Conservation (phyloP, 2,888 invertebrate genomes). For the Cinara cedri region DNA sequence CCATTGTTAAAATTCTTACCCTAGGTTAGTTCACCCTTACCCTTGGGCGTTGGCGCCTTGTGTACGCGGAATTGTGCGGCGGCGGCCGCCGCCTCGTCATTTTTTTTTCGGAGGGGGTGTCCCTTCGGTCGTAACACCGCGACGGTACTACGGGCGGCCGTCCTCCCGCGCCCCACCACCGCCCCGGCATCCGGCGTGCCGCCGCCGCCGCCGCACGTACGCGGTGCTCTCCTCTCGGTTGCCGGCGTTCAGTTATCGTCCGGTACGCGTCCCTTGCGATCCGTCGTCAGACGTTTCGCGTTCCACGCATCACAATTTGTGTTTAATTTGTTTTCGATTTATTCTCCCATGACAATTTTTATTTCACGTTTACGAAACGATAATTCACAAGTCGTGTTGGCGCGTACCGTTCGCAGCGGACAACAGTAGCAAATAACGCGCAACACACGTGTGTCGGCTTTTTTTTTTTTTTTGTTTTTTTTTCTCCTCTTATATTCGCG, state of each 20-base stretch:
- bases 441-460: neutral
- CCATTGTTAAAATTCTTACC: constrained; percentile 57
- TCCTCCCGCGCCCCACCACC: neutral
- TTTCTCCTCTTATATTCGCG: no score
- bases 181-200: neutral
- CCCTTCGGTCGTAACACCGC: constrained; percentile 32
- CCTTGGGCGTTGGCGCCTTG: constrained; percentile 55
- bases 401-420: no score
- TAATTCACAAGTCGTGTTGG: no score
- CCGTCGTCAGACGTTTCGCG: neutral
- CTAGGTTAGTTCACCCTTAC: constrained; percentile 56
- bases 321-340: neutral
- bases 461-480: no score
- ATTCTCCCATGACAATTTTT: no score
- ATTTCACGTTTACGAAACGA: no score
- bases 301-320: neutral
- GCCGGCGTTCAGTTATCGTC: constrained; percentile 34
- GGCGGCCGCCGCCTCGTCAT: neutral
- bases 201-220: constrained; percentile 15
- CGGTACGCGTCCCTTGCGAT: constrained; percentile 19
- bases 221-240: neutral
- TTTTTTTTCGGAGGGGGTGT: constrained; percentile 41
- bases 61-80: neutral
- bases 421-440: no score
- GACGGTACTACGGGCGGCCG: neutral